These are phyloP conservation scores for Thinocorus orbignyianus DNA, from an alignment of 2,113 vertebrate species.

Conservation along the genomic window DNA sequence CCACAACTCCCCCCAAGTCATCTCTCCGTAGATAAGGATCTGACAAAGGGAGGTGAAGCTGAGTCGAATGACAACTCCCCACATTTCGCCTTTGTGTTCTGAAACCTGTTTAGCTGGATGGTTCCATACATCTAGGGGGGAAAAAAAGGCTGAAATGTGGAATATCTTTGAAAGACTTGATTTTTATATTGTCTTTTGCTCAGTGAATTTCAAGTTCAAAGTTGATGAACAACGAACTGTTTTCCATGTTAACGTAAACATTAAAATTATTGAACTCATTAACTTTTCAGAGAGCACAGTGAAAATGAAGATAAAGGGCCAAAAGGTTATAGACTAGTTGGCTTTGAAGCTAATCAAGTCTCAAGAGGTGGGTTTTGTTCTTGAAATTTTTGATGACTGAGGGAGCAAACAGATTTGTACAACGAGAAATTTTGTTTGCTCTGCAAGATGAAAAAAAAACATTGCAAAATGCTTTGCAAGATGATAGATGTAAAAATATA, in stretches of 20 bases:
- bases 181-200: neutral
- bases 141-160: conserved; percentile 72
- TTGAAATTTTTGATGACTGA: neutral
- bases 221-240: neutral
- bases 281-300: conserved; percentile 69
- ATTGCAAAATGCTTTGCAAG: neutral
- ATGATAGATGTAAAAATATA: neutral
- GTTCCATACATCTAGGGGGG: conserved; percentile 9
- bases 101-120: neutral
- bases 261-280: neutral
- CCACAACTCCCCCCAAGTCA: neutral
- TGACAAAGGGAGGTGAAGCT: neutral
- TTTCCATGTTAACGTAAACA: neutral
- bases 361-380: conserved; percentile 64
- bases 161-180: neutral
- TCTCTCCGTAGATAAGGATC: neutral
- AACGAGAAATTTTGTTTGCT: neutral
- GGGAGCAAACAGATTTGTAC: neutral
- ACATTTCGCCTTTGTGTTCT: neutral
- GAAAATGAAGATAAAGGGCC: conserved; percentile 76
- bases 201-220: neutral
- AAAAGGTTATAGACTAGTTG: conserved; percentile 73
- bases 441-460: neutral
- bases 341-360: conserved; percentile 72
- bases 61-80: neutral